Evolutionary conservation across 2,797 vertebrate genomes (phyloP), one percentile per base, ranked within the genome.

Genomic region (Chlorospingus semifuscus): DNA sequence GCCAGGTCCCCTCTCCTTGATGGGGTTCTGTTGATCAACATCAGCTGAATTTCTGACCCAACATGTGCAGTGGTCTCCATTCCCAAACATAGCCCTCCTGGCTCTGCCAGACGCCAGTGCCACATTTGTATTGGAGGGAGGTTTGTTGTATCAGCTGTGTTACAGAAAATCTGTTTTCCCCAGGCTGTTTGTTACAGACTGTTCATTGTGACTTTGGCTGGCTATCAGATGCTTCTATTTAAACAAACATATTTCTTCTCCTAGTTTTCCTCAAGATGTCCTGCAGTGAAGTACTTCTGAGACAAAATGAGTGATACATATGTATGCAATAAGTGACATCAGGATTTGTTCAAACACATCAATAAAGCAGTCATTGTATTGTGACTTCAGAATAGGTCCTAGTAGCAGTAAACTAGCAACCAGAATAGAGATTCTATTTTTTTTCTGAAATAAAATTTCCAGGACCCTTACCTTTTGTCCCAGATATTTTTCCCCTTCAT

Each of bases 121-220:
- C 34, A 75, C 64, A 47, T 83, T 91, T 93, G 37, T 29, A 11
- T 64, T 94, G 92, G 84, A 89, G 39, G n/a, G 18, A 41, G 37
- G 50, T 65, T 93, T 68, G 78, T 83, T 95, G 49, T 74, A 55
- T 89, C 92, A 79, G 84, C 89, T 94, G 75, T 56, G n/a, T 66
- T 83, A 26, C 17, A 37, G 68, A 71, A 92, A 77, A 74, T 60
- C 41, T 89, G 1, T 90, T 87, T 94, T 89, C 46, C 63, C n/a
- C 36, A 11, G 19, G 75, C n/a, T 75, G 7, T 89, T 94, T 80
- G 36, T 85, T 90, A 47, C 29, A 37, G 39, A 21, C 11, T 29
- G 49, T 46, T 91, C 61, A n/a, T 77, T 90, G 37, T 60, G 47
- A 57, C 34, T 85, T 92, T 93, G 55, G 30, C 64, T 82, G 47